These are phyloP conservation scores for Oryzias celebensis DNA, from an alignment of 2,113 vertebrate species.

Conservation along the genomic window DNA sequence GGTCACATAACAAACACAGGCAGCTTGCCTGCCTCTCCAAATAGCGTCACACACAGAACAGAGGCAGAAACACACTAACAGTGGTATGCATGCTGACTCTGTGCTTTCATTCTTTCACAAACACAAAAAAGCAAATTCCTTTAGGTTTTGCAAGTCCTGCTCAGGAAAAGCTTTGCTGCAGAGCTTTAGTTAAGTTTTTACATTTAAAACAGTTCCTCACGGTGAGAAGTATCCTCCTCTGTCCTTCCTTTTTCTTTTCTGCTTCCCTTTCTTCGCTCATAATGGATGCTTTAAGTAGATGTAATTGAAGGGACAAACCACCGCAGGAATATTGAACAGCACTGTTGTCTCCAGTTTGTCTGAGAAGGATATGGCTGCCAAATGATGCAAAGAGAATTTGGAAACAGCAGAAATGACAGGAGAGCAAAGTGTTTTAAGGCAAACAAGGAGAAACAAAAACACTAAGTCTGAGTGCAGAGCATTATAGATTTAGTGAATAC, in stretches of 20 bases:
- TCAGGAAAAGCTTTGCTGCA: background rate
- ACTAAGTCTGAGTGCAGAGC: background rate
- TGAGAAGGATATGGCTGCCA: slow-evolving; percentile 30
- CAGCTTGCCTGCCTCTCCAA: slow-evolving; percentile 18
- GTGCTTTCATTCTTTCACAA: background rate
- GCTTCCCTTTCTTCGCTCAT: slow-evolving; percentile 26
- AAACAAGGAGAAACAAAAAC: slow-evolving; percentile 16
- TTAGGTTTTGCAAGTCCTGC: slow-evolving; percentile 5
- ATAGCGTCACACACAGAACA: slow-evolving; percentile 24
- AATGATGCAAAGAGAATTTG: slow-evolving; percentile 13
- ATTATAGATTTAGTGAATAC: slow-evolving; percentile 16
- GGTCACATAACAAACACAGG: slow-evolving; percentile 36
- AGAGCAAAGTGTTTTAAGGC: slow-evolving; percentile 15
- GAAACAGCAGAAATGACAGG: slow-evolving; percentile 27
- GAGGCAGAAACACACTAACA: slow-evolving; percentile 8
- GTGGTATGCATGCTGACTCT: background rate
- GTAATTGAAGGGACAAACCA: slow-evolving; percentile 52
- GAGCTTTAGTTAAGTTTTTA: too few relatives aligned
- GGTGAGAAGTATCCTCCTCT: background rate
- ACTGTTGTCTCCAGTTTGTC: slow-evolving; percentile 31
- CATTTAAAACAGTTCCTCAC: too few relatives aligned
- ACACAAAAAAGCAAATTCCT: slow-evolving; percentile 1
- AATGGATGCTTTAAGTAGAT: slow-evolving; percentile 53
- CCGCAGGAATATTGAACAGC: slow-evolving; percentile 46
- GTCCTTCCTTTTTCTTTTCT: background rate